A percentile compares a stretch with the other conserved stretches of the same genome.
These are phyloP conservation scores for Platanista minor DNA, from an alignment of 2,113 vertebrate species.

Conservation along the genomic window DNA sequence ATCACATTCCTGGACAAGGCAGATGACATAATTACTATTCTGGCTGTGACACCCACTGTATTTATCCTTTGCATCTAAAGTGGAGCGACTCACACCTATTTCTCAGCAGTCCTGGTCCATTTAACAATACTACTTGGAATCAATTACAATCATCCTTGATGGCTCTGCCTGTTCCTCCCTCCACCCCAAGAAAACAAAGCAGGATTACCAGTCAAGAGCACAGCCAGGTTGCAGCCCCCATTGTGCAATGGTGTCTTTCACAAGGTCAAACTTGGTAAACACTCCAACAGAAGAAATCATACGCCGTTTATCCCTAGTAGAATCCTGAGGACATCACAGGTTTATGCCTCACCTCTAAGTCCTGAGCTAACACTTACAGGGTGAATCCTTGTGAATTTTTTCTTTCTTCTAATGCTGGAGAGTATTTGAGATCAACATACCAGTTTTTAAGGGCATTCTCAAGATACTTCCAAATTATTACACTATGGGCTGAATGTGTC, in stretches of 20 bases:
- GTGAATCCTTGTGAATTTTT: background rate
- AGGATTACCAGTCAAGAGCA: background rate
- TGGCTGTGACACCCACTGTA: slow-evolving; percentile 75
- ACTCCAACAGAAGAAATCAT: background rate
- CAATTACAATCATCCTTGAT: slow-evolving; percentile 56
- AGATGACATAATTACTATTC: slow-evolving; percentile 85
- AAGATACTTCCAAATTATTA: background rate
- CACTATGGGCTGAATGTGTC: background rate
- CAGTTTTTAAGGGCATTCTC: background rate
- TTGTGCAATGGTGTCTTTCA: background rate
- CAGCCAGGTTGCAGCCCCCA: background rate
- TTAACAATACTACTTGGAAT: slow-evolving; percentile 56
- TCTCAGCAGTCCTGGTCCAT: slow-evolving; percentile 48
- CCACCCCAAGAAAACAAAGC: background rate
- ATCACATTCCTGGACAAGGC: slow-evolving; percentile 84
- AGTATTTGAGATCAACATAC: background rate
- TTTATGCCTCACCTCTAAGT: background rate
- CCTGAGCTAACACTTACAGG: background rate
- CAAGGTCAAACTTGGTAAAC: background rate
- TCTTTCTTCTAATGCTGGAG: background rate
- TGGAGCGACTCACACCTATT: slow-evolving; percentile 66
- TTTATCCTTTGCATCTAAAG: slow-evolving; percentile 75
- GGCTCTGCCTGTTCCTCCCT: background rate
- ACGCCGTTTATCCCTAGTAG: accelerated
- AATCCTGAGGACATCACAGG: background rate